Evolutionary conservation across 1,140 invertebrate genomes (phyloP).

Genomic region (Leguminivora glycinivorella): DNA sequence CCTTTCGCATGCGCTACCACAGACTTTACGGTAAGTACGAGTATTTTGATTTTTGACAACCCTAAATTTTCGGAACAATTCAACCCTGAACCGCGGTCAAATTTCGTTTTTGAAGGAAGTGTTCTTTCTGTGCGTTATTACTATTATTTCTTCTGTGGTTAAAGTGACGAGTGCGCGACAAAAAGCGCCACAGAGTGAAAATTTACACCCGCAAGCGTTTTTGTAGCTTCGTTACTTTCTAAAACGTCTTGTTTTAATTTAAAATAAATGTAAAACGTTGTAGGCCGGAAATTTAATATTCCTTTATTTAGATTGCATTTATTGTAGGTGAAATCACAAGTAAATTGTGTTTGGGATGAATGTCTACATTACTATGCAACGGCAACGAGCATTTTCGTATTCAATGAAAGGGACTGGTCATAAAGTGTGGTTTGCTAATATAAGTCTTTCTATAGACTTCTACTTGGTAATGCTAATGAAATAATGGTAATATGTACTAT

Average conservation of each 20-base stretch:
- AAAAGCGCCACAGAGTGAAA: conserved; percentile 18
- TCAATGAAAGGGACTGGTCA: not conserved
- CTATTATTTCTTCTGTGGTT: not conserved
- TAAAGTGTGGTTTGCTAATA: not conserved
- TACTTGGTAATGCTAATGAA: not conserved
- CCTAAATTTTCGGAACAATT: no score
- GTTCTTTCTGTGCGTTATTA: no score
- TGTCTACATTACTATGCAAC: not conserved
- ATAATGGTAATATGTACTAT: no score
- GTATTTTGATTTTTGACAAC: no score
- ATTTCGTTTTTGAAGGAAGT: no score
- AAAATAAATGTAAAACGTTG: conserved; percentile 4
- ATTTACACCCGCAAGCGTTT: conserved; percentile 15
- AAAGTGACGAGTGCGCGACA: not conserved
- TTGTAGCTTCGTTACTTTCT: conserved; percentile 23
- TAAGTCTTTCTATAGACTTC: not conserved
- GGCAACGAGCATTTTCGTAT: conserved; percentile 12
- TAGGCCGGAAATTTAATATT: conserved; percentile 5
- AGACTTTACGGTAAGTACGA: no score
- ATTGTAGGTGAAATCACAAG: not conserved
- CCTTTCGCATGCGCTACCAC: no score
- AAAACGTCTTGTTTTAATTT: conserved; percentile 20
- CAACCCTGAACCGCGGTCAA: no score
- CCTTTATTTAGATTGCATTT: not conserved
- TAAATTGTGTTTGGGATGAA: not conserved